phyloP scores from a whole-genome alignment of 2,797 vertebrate genomes.

The Clamator glandarius region DNA sequence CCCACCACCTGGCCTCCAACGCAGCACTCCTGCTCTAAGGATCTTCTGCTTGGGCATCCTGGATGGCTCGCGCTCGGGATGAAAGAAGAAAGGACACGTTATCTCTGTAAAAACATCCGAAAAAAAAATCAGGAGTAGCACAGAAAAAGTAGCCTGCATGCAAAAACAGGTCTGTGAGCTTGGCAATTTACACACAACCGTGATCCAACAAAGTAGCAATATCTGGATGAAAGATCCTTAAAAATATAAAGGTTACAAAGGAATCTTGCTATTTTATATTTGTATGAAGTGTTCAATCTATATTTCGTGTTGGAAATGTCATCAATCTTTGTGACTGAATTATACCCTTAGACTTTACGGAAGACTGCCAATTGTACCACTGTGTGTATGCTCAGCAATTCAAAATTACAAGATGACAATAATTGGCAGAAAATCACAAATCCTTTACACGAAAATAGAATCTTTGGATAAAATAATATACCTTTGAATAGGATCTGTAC shows the following conservation, averaged over 20 bases:
- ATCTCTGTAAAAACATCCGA: accelerated
- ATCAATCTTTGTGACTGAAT: conserved; percentile 35
- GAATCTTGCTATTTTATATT: conserved; percentile 24
- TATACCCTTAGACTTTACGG: not conserved
- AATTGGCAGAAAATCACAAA: conserved; percentile 46
- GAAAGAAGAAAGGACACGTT: not conserved
- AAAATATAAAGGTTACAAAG: conserved; percentile 36
- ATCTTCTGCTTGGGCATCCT: not conserved
- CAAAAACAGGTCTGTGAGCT: not conserved
- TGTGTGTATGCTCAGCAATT: not conserved
- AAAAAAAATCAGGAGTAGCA: not conserved
- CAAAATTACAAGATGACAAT: not conserved
- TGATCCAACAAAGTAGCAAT: not conserved
- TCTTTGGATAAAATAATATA: conserved; percentile 52
- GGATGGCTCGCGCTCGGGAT: accelerated
- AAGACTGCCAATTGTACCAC: not conserved
- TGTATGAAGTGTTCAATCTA: conserved; percentile 15
- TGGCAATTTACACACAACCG: not conserved
- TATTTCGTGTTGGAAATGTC: conserved; percentile 42
- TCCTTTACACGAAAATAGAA: conserved; percentile 47
- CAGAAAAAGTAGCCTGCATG: not conserved
- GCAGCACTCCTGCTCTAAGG: accelerated
- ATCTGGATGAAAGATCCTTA: not conserved
- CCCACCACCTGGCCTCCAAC: not conserved
- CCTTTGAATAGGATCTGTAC: conserved; percentile 48